phyloP scores from a whole-genome alignment of 2,888 invertebrate species.

The Ariolimax columbianus region DNA sequence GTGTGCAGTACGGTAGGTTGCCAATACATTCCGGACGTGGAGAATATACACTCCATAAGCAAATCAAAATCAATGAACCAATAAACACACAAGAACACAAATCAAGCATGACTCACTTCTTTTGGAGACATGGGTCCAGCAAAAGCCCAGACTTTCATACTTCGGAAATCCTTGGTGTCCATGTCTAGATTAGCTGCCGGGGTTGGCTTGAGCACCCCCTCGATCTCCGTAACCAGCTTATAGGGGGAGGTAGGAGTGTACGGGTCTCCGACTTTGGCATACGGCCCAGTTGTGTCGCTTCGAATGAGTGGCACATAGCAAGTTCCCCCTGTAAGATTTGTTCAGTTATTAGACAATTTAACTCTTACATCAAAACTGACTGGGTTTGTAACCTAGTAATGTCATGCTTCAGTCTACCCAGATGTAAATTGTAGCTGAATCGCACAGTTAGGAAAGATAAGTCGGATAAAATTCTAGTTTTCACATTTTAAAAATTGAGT shows the following conservation, averaged over 20 bases:
- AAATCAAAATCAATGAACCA: neutral
- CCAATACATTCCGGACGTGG: too few relatives aligned
- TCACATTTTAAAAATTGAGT: too few relatives aligned
- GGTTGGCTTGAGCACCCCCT: slow-evolving; percentile 20
- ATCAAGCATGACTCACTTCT: slow-evolving; percentile 60
- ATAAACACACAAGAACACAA: neutral
- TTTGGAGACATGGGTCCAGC: slow-evolving; percentile 93
- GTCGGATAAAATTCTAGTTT: too few relatives aligned
- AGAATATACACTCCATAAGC: too few relatives aligned
- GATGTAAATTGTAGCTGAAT: too few relatives aligned
- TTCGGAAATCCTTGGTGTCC: slow-evolving; percentile 41
- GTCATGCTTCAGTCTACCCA: too few relatives aligned
- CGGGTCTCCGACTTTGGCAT: slow-evolving; percentile 43
- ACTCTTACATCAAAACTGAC: too few relatives aligned
- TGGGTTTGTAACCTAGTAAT: too few relatives aligned
- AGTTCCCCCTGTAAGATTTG: slow-evolving; percentile 41
- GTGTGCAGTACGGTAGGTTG: too few relatives aligned
- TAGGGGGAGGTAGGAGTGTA: slow-evolving; percentile 43
- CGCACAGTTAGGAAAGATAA: too few relatives aligned
- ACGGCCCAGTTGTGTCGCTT: slow-evolving; percentile 47
- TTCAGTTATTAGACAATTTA: too few relatives aligned
- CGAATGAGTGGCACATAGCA: slow-evolving; percentile 47
- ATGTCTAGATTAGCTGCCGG: neutral
- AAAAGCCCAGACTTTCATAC: slow-evolving; percentile 82
- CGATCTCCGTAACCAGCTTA: slow-evolving; percentile 42